phyloP scores from a whole-genome alignment of 2,888 invertebrate genomes.

The Archips crataeganus region DNA sequence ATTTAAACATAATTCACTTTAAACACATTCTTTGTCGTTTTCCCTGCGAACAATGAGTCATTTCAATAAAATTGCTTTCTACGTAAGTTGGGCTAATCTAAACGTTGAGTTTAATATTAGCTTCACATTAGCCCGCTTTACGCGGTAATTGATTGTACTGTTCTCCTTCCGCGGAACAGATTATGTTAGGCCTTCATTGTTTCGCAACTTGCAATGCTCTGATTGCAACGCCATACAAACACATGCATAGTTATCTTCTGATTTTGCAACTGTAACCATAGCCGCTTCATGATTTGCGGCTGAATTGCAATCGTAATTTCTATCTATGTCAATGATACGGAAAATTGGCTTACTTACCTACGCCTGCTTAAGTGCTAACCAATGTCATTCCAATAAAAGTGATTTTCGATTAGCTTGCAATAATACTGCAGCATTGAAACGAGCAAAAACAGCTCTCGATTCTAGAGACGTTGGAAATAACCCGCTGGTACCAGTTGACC shows the following conservation, averaged over 20 bases:
- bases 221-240: conserved; percentile 76
- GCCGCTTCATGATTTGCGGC: conserved; percentile 41
- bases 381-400: conserved; percentile 61
- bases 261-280: conserved; percentile 68
- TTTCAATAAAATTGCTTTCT: neutral
- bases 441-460: conserved; percentile 68
- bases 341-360: conserved; percentile 42
- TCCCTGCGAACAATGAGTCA: too few species aligned
- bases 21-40: neutral
- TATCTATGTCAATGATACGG: conserved; percentile 43
- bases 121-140: conserved; percentile 18
- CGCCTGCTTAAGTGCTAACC: conserved; percentile 44
- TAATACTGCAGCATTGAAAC: conserved; percentile 66
- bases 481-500: conserved; percentile 77
- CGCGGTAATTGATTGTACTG: conserved; percentile 58
- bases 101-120: conserved; percentile 7
- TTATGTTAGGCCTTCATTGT: conserved; percentile 76
- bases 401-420: conserved; percentile 59
- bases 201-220: conserved; percentile 81
- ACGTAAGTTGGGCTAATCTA: neutral
- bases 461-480: conserved; percentile 58
- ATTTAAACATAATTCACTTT: neutral
- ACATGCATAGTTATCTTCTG: conserved; percentile 53
- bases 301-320: conserved; percentile 18
- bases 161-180: conserved; percentile 72